phyloP scores from a whole-genome alignment of 2,888 invertebrate species.

The Tholera decimalis region DNA sequence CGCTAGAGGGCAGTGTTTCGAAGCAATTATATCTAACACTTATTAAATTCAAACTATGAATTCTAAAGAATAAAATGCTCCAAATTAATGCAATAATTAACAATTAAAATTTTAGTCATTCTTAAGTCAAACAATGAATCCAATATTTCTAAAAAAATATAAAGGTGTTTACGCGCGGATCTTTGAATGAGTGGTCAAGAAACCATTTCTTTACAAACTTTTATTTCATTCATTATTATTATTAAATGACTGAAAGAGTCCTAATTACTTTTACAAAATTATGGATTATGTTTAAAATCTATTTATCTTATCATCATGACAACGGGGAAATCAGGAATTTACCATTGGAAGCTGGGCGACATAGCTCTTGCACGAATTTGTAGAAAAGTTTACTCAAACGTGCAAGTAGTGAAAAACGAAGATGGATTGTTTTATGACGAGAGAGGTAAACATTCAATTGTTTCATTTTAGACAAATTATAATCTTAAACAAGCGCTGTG shows the following conservation, averaged over 20 bases:
- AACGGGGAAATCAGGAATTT: slow-evolving; percentile 74
- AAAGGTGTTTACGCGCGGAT: slow-evolving; percentile 46
- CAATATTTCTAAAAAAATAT: not conserved
- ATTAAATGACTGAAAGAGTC: not conserved
- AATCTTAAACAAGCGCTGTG: slow-evolving; percentile 33
- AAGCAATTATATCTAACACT: fast-evolving
- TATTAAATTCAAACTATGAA: not conserved
- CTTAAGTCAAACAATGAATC: too few relatives aligned
- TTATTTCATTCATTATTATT: slow-evolving; percentile 16
- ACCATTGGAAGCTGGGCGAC: slow-evolving; percentile 87
- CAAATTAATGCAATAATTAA: not conserved
- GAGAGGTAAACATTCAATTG: slow-evolving; percentile 77
- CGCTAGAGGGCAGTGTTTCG: slow-evolving; percentile 65
- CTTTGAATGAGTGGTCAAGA: slow-evolving; percentile 53
- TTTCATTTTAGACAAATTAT: slow-evolving; percentile 38
- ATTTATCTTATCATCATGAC: slow-evolving; percentile 42
- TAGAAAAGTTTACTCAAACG: slow-evolving; percentile 84
- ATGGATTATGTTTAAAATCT: slow-evolving; percentile 1
- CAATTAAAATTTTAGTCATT: not conserved
- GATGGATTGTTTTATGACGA: slow-evolving; percentile 85
- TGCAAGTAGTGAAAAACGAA: slow-evolving; percentile 84
- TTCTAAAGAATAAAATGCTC: not conserved
- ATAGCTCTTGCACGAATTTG: slow-evolving; percentile 83
- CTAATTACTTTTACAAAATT: too few relatives aligned
- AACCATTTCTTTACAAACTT: not conserved